These are phyloP conservation scores for Microplitis demolitor DNA, from an alignment of 1,140 invertebrate genomes.

Conservation along the genomic window DNA sequence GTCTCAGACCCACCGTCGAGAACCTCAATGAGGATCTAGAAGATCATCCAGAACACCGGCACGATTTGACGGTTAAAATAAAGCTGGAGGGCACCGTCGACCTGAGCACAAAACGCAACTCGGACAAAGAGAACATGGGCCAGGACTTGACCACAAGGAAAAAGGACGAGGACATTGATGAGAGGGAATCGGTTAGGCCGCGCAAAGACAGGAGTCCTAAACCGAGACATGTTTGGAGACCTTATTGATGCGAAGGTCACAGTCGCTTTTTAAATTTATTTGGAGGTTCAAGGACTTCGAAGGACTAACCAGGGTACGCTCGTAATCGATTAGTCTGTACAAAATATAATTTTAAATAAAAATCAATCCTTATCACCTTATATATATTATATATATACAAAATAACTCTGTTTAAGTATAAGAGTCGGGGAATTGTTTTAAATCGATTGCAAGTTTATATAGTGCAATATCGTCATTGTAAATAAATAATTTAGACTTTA, in stretches of 20 bases:
- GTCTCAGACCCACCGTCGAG: slow-evolving; percentile 48
- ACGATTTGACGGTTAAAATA: slow-evolving; percentile 51
- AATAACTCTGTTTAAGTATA: too few relatives aligned
- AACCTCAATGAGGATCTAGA: slow-evolving; percentile 51
- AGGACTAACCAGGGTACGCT: slow-evolving; percentile 62
- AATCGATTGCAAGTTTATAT: slow-evolving; percentile 3
- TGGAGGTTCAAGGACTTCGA: slow-evolving; percentile 40
- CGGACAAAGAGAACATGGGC: slow-evolving; percentile 56
- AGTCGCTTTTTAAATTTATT: neutral
- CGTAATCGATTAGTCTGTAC: slow-evolving; percentile 23
- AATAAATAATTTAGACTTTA: neutral
- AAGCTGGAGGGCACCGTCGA: slow-evolving; percentile 55
- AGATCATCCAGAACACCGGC: slow-evolving; percentile 33
- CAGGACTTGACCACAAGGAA: slow-evolving; percentile 54
- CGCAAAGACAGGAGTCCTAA: slow-evolving; percentile 55
- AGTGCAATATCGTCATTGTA: slow-evolving; percentile 4
- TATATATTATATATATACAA: neutral
- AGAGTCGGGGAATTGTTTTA: neutral
- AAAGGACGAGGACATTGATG: slow-evolving; percentile 50
- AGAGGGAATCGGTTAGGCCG: slow-evolving; percentile 43
- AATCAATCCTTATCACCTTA: neutral
- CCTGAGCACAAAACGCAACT: slow-evolving; percentile 50
- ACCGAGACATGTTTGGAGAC: slow-evolving; percentile 59
- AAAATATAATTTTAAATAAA: slow-evolving; percentile 23
- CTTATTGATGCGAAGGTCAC: slow-evolving; percentile 43